Evolutionary conservation across 2,797 vertebrate genomes (phyloP), one percentile per base, ranked within the genome.

Genomic region (Denticeps clupeoides): DNA sequence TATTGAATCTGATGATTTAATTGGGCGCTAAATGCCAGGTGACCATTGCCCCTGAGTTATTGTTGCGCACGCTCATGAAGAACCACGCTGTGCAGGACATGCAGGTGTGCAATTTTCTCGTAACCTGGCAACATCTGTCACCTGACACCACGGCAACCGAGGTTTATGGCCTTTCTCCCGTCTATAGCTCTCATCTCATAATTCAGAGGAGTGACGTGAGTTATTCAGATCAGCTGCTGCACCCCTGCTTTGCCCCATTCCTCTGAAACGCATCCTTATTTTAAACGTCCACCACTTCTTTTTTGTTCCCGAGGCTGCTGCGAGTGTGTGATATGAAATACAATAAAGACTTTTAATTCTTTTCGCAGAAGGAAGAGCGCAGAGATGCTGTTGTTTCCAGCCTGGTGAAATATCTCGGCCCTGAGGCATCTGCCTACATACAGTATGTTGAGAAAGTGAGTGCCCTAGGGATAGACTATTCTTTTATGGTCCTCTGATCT

Each of bases 391-490:
- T 84, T 38, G 16, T 85, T 43, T 62, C 59, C 50, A 78, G 72
- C 51, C 60, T 85, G 68, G 74, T 70, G 57, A 73, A 56, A 63
- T 85, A 82, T 62, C 63, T 84, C 0, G 83, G 81, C 19, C 70
- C 66, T 2, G 75, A 80, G 69, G 84, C 81, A 0, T 61, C 65
- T 18, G 55, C 53, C 44, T 83, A 72, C 63, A 75, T 84, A 60
- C 80, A 86, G 67, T 82, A 81, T 32, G 62, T 74, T 44, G 82
- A 83, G 47, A 82, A 80, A 68, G 83, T 82, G 76, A 68, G 79
- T 60, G 2, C n/a, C n/a, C 35, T 10, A 9, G 7, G 37, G 18
- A 19, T 15, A 21, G 7, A 35, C 15, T 16, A 13, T n/a, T 4
- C 5, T 7, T 2, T 18, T 18, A 3, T 10, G 35, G 18, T 9